Percentiles rank a stretch among this genome's conserved stretches.
Evolutionary conservation across 2,797 vertebrate species (phyloP).

Genomic region (Rhodeus uyekii): DNA sequence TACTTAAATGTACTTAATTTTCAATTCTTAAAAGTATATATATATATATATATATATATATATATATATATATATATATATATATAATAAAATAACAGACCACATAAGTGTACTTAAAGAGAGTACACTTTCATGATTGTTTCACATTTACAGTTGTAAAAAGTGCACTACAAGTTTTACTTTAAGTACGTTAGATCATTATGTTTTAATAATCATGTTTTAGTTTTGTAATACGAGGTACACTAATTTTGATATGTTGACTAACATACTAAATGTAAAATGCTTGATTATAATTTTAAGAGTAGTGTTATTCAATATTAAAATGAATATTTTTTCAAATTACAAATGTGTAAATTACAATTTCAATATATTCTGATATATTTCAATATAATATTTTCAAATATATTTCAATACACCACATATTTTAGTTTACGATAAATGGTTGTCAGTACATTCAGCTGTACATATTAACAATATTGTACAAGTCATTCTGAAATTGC

Average conservation of each 20-base stretch:
- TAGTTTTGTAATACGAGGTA: no score
- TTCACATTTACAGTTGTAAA: background rate
- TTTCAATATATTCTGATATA: no score
- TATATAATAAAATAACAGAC: background rate
- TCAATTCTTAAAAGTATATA: background rate
- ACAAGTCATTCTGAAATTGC: background rate
- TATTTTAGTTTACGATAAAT: no score
- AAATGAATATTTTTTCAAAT: background rate
- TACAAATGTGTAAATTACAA: no score
- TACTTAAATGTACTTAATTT: no score
- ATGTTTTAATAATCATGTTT: background rate
- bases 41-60: no score
- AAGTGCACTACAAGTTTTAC: background rate
- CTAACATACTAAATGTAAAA: background rate
- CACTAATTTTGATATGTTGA: background rate
- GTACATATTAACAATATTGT: no score
- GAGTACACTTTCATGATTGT: background rate
- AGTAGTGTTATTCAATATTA: background rate
- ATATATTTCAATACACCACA: no score
- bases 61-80: no score
- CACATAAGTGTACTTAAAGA: background rate
- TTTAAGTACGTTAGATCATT: background rate
- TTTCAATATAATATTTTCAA: no score
- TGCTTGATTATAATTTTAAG: background rate
- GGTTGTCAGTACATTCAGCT: no score